phyloP scores from a whole-genome alignment of 2,797 vertebrate species.

The Cuniculus paca region DNA sequence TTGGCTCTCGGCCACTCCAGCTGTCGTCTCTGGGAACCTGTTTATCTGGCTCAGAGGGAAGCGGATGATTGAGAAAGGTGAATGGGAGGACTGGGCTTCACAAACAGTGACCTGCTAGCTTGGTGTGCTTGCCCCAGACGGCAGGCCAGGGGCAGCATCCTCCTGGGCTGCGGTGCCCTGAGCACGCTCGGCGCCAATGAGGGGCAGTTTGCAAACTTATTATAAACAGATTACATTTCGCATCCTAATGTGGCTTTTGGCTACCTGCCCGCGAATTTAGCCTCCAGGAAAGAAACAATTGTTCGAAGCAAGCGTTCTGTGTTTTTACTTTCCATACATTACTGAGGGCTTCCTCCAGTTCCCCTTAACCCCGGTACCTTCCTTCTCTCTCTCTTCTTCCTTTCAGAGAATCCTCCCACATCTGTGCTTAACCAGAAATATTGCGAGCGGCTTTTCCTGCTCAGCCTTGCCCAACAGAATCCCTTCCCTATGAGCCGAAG shows the following conservation, averaged over 20 bases:
- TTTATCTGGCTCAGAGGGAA: neutral
- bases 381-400: neutral
- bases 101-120: neutral
- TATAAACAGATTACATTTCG: slow-evolving; percentile 83
- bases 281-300: slow-evolving; percentile 76
- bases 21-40: slow-evolving; percentile 30
- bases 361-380: neutral
- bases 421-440: neutral
- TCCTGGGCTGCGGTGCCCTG: neutral
- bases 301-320: neutral
- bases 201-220: slow-evolving; percentile 78
- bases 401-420: neutral
- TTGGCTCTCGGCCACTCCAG: neutral
- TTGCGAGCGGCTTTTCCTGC: neutral
- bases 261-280: slow-evolving; percentile 70
- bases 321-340: slow-evolving; percentile 52
- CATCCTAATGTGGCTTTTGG: slow-evolving; percentile 82
- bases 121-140: accelerated
- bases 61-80: neutral
- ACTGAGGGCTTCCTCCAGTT: neutral
- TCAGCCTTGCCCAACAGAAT: neutral
- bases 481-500: neutral
- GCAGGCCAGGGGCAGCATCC: neutral
- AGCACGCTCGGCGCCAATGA: neutral
- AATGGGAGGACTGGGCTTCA: neutral